Base-by-base conservation (phyloP, 2,797 vertebrate genomes). In the Pygocentrus nattereri region DNA sequence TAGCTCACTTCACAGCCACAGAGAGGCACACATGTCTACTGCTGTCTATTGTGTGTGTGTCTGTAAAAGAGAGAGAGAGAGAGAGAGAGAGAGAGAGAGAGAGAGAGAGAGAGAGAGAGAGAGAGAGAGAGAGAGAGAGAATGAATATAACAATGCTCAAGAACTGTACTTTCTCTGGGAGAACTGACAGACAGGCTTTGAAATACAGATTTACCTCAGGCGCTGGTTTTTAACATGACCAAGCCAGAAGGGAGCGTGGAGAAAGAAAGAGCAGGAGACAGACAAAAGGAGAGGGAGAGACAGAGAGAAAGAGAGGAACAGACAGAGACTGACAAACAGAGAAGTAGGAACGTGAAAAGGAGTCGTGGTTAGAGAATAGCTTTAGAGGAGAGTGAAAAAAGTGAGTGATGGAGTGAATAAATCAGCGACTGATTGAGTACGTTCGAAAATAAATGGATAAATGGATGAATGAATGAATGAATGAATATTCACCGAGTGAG, bases 1-100 rank as follows among this genome's bases (percentile, higher is more conserved):
- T 76, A 84, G 72, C 76, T 82, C 65, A 59, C 74, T 82, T 82
- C 61, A 85, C 34, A 82, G 73, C 47, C 38, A 54, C 47, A 50
- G 71, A 69, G 71, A 50, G 56, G 65, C 71, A 69, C 71, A 79
- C 56, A 79, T 74, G 82, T 84, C 44, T 34, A 64, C 34, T 30
- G 76, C 47, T 70, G 30, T 73, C 56, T 82, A 41, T 69, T 64
- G 56, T 73, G 68, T 73, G 15, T 79, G 16, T 79, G 68, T 62
- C 27, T 79, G 25, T 68, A 64, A 52, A 68, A 52, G 54, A 31
- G 21, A 68, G 31, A 65, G 19, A n/a, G n/a, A n/a, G n/a, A n/a
- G n/a, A 49, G 7, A 30, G 58, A 56, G 27, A 31, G 38, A 61
- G 16, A 61, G 30, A 6, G 64, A 30, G 23, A 27, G 70, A 52